Evolutionary conservation across 1,140 invertebrate species (phyloP), one percentile per base, ranked within the genome.

Genomic region (Neodiprion pinetum): DNA sequence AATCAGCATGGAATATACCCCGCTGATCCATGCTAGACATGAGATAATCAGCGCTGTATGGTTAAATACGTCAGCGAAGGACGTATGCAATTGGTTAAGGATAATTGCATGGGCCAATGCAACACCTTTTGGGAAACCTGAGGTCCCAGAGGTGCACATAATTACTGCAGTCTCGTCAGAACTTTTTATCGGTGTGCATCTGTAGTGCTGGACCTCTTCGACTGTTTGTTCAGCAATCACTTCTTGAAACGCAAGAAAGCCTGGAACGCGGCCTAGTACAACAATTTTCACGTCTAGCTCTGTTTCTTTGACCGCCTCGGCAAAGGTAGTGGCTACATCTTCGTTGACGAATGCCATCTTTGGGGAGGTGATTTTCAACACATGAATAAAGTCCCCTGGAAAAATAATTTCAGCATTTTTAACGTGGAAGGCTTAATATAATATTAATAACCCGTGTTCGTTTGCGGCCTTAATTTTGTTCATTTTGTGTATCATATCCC

Each of bases 101-200:
- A 83, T 70, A 12, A 77, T 70, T 7, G 79, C 83, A 80, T 95
- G 93, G 1, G 92, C 92, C n/a, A 94, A 81, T 89, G 94, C 91
- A 0, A 95, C 94, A 49, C 94, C 94, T 86, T 96, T 96, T 0
- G 95, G 93, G 66, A 92, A 80, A 71, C 94, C 94, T 73, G 94
- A 95, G 8, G 94, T 95, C 14, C 94, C 94, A 76, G 93, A 94
- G 0, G 93, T 91, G 71, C 88, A 90, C 47, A 89, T 76, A 74
- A 91, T 87, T 7, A 87, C 80, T n/a, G 84, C 48, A n/a, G 87
- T 78, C 77, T 90, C 71, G 73, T 77, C 11, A 7, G 83, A 80
- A 10, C 65, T 73, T 40, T 76, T 71, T 1, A 78, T 17, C 28
- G 28, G 14, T 76, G 67, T 9, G 48, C 40, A 12, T 47, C 7